Evolutionary conservation across 2,888 invertebrate species (phyloP), one percentile per base, ranked within the genome.

Genomic region (Hybos culiciformis): DNA sequence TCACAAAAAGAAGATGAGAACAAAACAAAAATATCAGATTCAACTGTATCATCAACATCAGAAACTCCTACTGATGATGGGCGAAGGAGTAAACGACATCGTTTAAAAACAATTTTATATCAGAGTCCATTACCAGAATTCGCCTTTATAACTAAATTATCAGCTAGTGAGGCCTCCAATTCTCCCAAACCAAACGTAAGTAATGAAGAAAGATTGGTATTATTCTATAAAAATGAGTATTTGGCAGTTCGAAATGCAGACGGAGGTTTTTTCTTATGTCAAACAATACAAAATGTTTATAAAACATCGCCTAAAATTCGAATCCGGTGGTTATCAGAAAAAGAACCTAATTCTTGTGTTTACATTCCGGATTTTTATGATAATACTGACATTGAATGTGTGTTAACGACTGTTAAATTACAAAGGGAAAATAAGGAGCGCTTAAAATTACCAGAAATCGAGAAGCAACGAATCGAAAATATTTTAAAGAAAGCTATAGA

Each of bases 301-400:
- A 83, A 83, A 59, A 79, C 79, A 39, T 85, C 87, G 24, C 76
- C 81, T 46, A 81, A 81, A 62, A 88, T 91, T 59, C 82, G 82
- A 58, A 91, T 92, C 55, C 81, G 88, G 57, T 92, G 92, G 92
- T 69, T 91, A 41, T 84, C 86, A 0, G 83, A 85, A 60, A 64
- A 70, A 41, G 52, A 55, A 24, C 51, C 51, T 14, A 57, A 70
- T 20, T 62, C 66, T 1, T 74, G 75, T 48, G 76, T 83, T 3
- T 91, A 87, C 68, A 82, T 82, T 46, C 85, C 88, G 1, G 91
- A 91, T 68, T 92, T 90, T 67, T 86, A 88, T 62, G 91, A 92
- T 61, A 71, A 75, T 49, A 91, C 86, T 56, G 87, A 86, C 80
- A 86, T 87, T 69, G 88, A 88, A 63, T 87, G 87, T 63, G 86